These are phyloP conservation scores for Carollia perspicillata DNA, from an alignment of 2,113 vertebrate genomes.

Conservation along the genomic window DNA sequence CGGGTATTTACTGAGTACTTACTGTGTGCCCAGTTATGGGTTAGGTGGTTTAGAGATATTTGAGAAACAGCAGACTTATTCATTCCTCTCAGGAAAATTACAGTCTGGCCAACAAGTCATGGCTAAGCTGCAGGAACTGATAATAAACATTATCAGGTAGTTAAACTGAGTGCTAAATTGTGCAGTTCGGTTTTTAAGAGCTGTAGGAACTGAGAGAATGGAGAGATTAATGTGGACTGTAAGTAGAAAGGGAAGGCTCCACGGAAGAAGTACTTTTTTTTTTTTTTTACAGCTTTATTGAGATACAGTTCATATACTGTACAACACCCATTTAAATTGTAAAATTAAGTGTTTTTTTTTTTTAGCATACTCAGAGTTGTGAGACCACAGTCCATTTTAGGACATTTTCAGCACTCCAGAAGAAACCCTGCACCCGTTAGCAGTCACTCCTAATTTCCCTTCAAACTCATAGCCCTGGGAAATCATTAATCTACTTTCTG, in stretches of 20 bases:
- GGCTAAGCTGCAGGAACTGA: background rate
- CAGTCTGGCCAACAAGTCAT: background rate
- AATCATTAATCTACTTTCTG: constrained; percentile 20
- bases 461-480: background rate
- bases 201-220: background rate
- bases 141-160: background rate
- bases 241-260: background rate
- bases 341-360: background rate
- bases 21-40: background rate
- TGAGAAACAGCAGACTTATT: constrained; percentile 28
- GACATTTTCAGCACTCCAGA: background rate
- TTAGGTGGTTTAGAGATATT: background rate
- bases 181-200: background rate
- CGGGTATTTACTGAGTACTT: background rate
- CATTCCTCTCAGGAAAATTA: constrained; percentile 15
- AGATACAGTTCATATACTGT: background rate
- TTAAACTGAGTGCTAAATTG: background rate
- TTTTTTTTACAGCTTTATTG: background rate
- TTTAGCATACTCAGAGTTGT: background rate
- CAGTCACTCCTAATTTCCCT: background rate
- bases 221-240: background rate
- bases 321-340: background rate
- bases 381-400: background rate
- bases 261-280: background rate
- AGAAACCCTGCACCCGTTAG: background rate